A percentile compares a stretch with the other conserved stretches of the same genome.
These are phyloP conservation scores for Stomatorhinus ivindoensis DNA, from an alignment of 2,113 vertebrate species.

Conservation along the genomic window DNA sequence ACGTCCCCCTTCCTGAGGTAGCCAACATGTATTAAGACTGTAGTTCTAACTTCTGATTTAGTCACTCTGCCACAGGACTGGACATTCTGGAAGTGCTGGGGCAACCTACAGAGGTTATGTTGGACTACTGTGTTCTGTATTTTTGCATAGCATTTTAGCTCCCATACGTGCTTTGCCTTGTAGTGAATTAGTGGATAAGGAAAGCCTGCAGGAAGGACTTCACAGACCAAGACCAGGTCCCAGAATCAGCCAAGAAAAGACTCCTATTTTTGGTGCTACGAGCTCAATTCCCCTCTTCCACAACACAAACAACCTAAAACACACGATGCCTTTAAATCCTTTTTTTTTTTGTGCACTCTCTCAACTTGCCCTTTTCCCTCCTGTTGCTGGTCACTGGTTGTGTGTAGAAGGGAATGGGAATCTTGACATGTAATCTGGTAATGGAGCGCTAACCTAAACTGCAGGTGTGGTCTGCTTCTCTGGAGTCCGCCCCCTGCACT, in stretches of 20 bases:
- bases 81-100: slow-evolving; percentile 50
- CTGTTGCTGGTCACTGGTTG: slow-evolving; percentile 67
- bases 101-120: slow-evolving; percentile 58
- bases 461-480: slow-evolving; percentile 80
- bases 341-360: slow-evolving; percentile 15
- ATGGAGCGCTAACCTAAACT: slow-evolving; percentile 50
- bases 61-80: slow-evolving; percentile 37
- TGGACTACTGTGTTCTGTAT: slow-evolving; percentile 61
- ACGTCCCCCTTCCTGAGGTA: slow-evolving; percentile 44
- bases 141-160: slow-evolving; percentile 27
- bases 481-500: slow-evolving; percentile 69
- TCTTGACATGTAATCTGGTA: slow-evolving; percentile 53
- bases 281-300: slow-evolving; percentile 31
- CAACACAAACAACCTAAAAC: slow-evolving; percentile 58
- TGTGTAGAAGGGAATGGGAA: slow-evolving; percentile 53
- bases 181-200: slow-evolving; percentile 55
- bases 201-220: slow-evolving; percentile 62
- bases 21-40: slow-evolving; percentile 49
- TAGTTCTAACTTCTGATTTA: slow-evolving; percentile 35
- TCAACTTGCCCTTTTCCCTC: slow-evolving; percentile 21
- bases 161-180: slow-evolving; percentile 34
- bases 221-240: slow-evolving; percentile 26
- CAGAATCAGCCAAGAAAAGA: slow-evolving; percentile 35
- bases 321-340: slow-evolving; percentile 60
- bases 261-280: slow-evolving; percentile 33